Evolutionary conservation across 2,797 vertebrate species (phyloP), one percentile per base, ranked within the genome.

Genomic region (Enteromius paludinosus): DNA sequence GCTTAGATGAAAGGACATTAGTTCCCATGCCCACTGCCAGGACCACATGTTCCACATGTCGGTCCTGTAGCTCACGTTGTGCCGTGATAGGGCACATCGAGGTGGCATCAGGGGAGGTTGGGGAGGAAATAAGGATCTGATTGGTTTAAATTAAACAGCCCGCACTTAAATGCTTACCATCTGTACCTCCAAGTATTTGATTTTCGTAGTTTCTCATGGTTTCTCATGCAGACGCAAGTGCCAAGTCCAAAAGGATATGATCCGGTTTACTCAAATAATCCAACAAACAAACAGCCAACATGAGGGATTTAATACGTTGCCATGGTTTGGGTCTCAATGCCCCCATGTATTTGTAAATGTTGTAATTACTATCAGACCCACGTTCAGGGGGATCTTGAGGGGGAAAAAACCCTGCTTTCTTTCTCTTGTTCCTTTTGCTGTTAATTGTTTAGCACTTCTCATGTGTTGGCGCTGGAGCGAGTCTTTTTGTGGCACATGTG

Each of bases 391-490:
- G 33, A 28, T 38, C 65, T 77, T 70, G 14, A 23, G 35, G 35
- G 35, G 25, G 4, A 4, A 43, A 74, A 68, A 70, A 18, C 0
- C 9, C 35, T 14, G 9, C 33, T 43, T 12, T 54, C 28, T 35
- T 14, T 25, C 41, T 52, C 45, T 79, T 65, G 56, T 62, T 78
- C n/a, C 18, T 38, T 70, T 54, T 41, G 61, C 74, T 70, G 75
- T 71, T 84, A 73, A 79, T 79, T 74, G 69, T 84, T 83, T 78
- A 83, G 75, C 77, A 30, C 64, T 78, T 72, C 35, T 72, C 83
- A 38, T 59, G 69, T 79, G 66, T 78, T 83, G 66, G 30, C n/a
- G 8, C 74, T 62, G 43, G 47, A 59, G 15, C 3, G 3, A 78
- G 41, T 47, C 45, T 77, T 61, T 35, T 10, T 65, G 41, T 47